phyloP scores from a whole-genome alignment of 35 echinoderm and acorn worm genomes.

The Apostichopus japonicus region DNA sequence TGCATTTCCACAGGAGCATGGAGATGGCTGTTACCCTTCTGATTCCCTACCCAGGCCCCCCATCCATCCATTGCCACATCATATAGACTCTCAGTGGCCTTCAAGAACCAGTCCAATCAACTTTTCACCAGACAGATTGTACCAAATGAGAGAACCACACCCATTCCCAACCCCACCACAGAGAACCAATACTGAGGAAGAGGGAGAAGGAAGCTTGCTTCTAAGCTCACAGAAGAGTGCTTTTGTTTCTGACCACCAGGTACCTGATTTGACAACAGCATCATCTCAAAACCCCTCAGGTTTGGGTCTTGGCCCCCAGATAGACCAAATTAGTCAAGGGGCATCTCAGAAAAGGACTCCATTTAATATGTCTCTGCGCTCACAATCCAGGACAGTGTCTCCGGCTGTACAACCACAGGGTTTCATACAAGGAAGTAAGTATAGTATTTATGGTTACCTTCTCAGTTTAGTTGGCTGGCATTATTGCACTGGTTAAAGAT shows the following conservation, averaged over 20 bases:
- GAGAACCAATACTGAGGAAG: slow-evolving; percentile 16
- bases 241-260: not conserved
- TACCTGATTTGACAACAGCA: not conserved
- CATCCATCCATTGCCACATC: slow-evolving; percentile 24
- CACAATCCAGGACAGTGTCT: not conserved
- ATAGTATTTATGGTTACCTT: too few species aligned
- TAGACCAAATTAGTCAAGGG: not conserved
- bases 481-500: too few species aligned
- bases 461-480: too few species aligned
- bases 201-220: not conserved
- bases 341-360: slow-evolving; percentile 29
- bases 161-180: slow-evolving; percentile 55
- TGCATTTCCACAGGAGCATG: not conserved
- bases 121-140: slow-evolving; percentile 14
- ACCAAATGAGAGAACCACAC: not conserved
- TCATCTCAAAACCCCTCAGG: slow-evolving; percentile 17
- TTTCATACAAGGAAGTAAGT: not conserved
- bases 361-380: slow-evolving; percentile 31
- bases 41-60: slow-evolving; percentile 10
- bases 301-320: not conserved
- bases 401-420: not conserved
- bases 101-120: slow-evolving; percentile 1
- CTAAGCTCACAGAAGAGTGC: not conserved
- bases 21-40: not conserved
- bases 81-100: slow-evolving; percentile 7